phyloP scores from a whole-genome alignment of 2,888 invertebrate species.

The Lasioglossum morio region DNA sequence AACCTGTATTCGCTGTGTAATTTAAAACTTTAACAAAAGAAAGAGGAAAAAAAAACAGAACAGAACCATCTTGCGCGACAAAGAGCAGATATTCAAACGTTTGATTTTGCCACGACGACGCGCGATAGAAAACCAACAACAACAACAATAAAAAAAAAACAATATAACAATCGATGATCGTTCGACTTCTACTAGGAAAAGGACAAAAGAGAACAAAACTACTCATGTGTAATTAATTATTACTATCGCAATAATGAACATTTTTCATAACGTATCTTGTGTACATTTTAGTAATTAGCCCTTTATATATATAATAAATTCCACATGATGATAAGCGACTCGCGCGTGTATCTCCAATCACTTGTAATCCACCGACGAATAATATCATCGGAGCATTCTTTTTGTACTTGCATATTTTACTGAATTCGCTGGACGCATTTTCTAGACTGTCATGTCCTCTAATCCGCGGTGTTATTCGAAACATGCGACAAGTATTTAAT shows the following conservation, averaged over 20 bases:
- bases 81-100: conserved; percentile 69
- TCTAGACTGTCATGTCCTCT: neutral
- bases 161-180: conserved; percentile 71
- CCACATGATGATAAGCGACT: conserved; percentile 77
- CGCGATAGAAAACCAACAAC: neutral
- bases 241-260: conserved; percentile 81
- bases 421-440: neutral
- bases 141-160: neutral
- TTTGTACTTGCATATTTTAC: conserved; percentile 8
- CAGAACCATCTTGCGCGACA: conserved; percentile 49
- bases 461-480: neutral
- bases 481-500: neutral
- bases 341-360: conserved; percentile 34
- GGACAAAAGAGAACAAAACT: conserved; percentile 63
- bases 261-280: conserved; percentile 83
- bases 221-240: conserved; percentile 81
- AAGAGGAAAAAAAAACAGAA: conserved; percentile 38
- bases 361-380: conserved; percentile 20
- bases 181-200: conserved; percentile 75
- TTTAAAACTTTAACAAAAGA: conserved; percentile 51
- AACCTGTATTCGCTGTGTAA: conserved; percentile 69
- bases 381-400: neutral
- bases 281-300: conserved; percentile 83
- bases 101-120: conserved; percentile 59
- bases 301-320: conserved; percentile 83